These are phyloP conservation scores for Caenorhabditis remanei DNA, from an alignment of 1,140 invertebrate species.

Conservation along the genomic window DNA sequence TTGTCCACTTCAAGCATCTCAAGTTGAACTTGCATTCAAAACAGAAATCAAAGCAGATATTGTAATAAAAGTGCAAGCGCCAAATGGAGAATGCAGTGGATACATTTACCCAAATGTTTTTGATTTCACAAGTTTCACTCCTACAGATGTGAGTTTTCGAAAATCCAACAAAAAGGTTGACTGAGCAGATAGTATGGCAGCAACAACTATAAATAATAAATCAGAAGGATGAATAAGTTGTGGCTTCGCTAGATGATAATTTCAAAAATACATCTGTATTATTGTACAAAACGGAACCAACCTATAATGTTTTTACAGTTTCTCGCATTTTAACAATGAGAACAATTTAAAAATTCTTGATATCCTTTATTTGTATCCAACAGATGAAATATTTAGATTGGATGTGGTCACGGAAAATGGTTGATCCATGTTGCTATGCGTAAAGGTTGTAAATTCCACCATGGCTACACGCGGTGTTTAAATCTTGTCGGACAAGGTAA, in stretches of 20 bases:
- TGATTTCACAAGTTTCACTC: slow-evolving; percentile 17
- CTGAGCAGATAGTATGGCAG: too few relatives aligned
- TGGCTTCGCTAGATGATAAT: too few relatives aligned
- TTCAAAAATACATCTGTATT: too few relatives aligned
- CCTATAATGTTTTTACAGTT: too few relatives aligned
- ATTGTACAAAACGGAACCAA: too few relatives aligned
- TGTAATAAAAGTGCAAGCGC: slow-evolving; percentile 24
- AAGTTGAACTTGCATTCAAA: slow-evolving; percentile 39
- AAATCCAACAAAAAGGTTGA: background rate
- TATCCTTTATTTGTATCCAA: too few relatives aligned
- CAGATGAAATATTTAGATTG: background rate
- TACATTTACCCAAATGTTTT: slow-evolving; percentile 33
- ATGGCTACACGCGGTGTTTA: background rate
- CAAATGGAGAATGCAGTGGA: slow-evolving; percentile 33
- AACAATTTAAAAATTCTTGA: too few relatives aligned
- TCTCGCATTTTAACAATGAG: too few relatives aligned
- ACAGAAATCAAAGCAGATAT: slow-evolving; percentile 12
- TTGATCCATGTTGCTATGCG: slow-evolving; percentile 8
- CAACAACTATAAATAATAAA: too few relatives aligned
- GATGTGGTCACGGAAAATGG: slow-evolving; percentile 41
- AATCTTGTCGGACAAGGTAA: slow-evolving; percentile 46
- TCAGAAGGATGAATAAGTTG: too few relatives aligned
- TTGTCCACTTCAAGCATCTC: slow-evolving; percentile 38
- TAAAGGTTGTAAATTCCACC: slow-evolving; percentile 47
- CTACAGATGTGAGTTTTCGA: slow-evolving; percentile 13